Conservation (phyloP, 2,888 invertebrate species). For the Tanytarsus gracilentus region DNA sequence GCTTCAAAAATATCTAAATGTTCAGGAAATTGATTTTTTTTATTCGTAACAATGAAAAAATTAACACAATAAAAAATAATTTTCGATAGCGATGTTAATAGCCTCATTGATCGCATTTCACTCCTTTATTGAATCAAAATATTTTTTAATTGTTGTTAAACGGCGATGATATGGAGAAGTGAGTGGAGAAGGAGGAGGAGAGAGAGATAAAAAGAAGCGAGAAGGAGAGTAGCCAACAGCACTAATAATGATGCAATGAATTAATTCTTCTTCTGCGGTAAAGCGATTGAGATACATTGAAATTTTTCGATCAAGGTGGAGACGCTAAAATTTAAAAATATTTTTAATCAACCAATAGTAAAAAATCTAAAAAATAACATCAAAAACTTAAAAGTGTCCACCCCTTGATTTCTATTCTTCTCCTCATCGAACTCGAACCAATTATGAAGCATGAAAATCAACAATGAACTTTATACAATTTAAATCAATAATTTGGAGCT, state of each 20-base stretch:
- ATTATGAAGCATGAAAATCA: conserved; percentile 21
- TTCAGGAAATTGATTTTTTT: conserved; percentile 8
- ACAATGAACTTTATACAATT: conserved; percentile 9
- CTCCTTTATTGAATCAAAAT: conserved; percentile 23
- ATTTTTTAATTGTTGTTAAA: conserved; percentile 20
- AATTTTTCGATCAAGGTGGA: too few relatives aligned
- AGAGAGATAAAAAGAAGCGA: background rate
- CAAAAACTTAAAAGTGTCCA: too few relatives aligned
- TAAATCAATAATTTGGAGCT: conserved; percentile 10
- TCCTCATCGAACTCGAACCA: conserved; percentile 5
- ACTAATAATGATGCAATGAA: background rate
- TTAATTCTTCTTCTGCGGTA: background rate
- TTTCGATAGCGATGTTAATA: background rate
- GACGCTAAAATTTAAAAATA: too few relatives aligned
- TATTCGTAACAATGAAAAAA: background rate
- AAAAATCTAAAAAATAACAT: too few relatives aligned
- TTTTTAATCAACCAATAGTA: too few relatives aligned
- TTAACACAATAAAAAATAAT: background rate
- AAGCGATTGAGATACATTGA: background rate
- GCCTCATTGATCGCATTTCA: conserved; percentile 1
- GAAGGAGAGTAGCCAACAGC: too few relatives aligned
- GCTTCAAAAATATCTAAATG: background rate
- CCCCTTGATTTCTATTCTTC: background rate
- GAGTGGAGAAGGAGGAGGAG: too few relatives aligned
- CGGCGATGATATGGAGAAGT: too few relatives aligned